A percentile compares a stretch with the other conserved stretches of the same genome.
phyloP scores from a whole-genome alignment of 2,888 invertebrate species.

The Crossocerus cetratus region DNA sequence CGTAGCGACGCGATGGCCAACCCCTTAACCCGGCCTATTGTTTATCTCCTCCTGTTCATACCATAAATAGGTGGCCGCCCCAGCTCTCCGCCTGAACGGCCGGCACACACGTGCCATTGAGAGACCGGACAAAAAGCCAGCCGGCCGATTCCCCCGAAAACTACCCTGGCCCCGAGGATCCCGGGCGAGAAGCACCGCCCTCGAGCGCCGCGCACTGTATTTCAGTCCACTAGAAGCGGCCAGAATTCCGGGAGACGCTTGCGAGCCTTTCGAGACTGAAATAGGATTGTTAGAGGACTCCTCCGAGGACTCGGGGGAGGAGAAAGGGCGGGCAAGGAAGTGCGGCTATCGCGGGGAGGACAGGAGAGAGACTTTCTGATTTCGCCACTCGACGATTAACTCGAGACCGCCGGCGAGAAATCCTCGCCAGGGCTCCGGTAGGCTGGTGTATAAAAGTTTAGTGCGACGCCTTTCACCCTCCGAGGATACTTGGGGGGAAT shows the following conservation, averaged over 20 bases:
- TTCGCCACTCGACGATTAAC: conserved; percentile 22
- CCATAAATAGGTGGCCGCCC: conserved; percentile 53
- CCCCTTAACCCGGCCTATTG: conserved; percentile 53
- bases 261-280: conserved; percentile 26
- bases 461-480: too few species aligned
- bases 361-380: conserved; percentile 21
- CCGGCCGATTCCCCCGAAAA: conserved; percentile 37
- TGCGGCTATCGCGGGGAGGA: neutral
- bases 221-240: conserved; percentile 37
- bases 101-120: conserved; percentile 40
- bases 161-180: conserved; percentile 30
- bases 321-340: neutral
- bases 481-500: too few species aligned
- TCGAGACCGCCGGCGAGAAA: neutral
- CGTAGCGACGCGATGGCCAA: conserved; percentile 15
- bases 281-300: conserved; percentile 31
- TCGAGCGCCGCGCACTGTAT: conserved; percentile 24
- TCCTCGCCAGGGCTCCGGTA: neutral
- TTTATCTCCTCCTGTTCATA: conserved; percentile 51
- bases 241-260: neutral
- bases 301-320: neutral
- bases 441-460: neutral
- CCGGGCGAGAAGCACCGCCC: conserved; percentile 4
- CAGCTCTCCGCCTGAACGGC: conserved; percentile 27
- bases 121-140: conserved; percentile 35